Evolutionary conservation across 1,140 invertebrate genomes (phyloP).

Genomic region (Achroia grisella): DNA sequence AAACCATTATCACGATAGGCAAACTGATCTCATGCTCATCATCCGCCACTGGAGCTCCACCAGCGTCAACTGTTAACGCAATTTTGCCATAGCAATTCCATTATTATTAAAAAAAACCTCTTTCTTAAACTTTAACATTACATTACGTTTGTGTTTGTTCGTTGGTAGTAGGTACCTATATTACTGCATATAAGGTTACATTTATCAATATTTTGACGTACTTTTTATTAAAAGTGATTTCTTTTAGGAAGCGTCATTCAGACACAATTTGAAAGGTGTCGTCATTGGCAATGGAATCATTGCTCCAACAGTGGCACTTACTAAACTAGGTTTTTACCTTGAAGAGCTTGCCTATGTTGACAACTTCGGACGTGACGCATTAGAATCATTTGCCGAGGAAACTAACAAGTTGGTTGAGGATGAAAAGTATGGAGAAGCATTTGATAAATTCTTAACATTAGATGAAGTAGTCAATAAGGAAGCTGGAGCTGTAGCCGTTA

Average conservation of each 20-base stretch:
- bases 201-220: too few relatives aligned
- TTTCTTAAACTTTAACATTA: too few relatives aligned
- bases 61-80: too few relatives aligned
- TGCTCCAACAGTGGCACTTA: conserved; percentile 73
- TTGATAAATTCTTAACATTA: conserved; percentile 40
- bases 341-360: conserved; percentile 56
- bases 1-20: too few relatives aligned
- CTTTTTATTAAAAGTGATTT: neutral
- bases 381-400: conserved; percentile 31
- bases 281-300: conserved; percentile 85
- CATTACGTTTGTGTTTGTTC: too few relatives aligned
- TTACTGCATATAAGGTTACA: too few relatives aligned
- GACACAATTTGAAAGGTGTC: conserved; percentile 78
- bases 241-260: conserved; percentile 6
- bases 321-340: conserved; percentile 56
- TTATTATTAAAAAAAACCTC: too few relatives aligned
- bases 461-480: conserved; percentile 39
- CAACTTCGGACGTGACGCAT: conserved; percentile 29
- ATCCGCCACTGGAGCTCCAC: too few relatives aligned
- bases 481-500: conserved; percentile 45
- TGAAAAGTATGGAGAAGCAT: conserved; percentile 29
- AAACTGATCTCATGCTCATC: too few relatives aligned
- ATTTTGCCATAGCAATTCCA: too few relatives aligned
- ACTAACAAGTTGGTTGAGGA: conserved; percentile 22
- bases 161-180: too few relatives aligned